phyloP scores from a whole-genome alignment of 2,113 vertebrate genomes.

The Ammodytes dubius region DNA sequence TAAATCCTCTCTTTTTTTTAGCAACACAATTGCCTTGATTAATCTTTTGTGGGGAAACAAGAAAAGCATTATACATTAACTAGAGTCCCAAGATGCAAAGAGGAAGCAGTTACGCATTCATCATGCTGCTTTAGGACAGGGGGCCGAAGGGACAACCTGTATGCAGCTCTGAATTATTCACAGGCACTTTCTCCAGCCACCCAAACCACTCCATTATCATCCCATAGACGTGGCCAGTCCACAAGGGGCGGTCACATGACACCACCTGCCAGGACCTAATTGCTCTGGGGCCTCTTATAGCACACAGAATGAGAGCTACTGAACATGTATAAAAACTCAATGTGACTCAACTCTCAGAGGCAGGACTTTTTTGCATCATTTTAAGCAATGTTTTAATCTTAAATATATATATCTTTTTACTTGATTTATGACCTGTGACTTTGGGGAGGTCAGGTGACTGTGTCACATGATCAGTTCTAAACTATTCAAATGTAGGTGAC shows the following conservation, averaged over 20 bases:
- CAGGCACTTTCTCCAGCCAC: constrained; percentile 83
- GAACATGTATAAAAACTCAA: constrained; percentile 30
- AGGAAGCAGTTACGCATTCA: constrained; percentile 51
- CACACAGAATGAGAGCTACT: constrained; percentile 59
- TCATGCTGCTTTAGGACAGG: constrained; percentile 49
- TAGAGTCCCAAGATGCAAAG: constrained; percentile 15
- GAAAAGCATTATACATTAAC: constrained; percentile 31
- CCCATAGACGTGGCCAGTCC: constrained; percentile 71
- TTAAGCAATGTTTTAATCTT: too few species aligned
- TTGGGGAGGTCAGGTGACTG: not conserved
- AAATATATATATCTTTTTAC: too few species aligned
- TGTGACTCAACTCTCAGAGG: not conserved
- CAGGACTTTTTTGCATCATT: not conserved
- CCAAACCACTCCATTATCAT: constrained; percentile 81
- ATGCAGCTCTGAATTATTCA: constrained; percentile 83
- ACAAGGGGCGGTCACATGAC: constrained; percentile 79
- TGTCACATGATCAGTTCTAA: constrained; percentile 17
- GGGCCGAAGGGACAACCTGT: constrained; percentile 54
- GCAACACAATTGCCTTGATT: not conserved
- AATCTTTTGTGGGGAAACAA: not conserved
- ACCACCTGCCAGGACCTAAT: constrained; percentile 75
- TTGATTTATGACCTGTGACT: not conserved
- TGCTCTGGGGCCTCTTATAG: constrained; percentile 63
- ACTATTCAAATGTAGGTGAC: not conserved
- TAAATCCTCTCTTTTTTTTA: not conserved